Base-by-base conservation (phyloP, 2,888 invertebrate genomes). In the Venustoraphidia nigricollis region DNA sequence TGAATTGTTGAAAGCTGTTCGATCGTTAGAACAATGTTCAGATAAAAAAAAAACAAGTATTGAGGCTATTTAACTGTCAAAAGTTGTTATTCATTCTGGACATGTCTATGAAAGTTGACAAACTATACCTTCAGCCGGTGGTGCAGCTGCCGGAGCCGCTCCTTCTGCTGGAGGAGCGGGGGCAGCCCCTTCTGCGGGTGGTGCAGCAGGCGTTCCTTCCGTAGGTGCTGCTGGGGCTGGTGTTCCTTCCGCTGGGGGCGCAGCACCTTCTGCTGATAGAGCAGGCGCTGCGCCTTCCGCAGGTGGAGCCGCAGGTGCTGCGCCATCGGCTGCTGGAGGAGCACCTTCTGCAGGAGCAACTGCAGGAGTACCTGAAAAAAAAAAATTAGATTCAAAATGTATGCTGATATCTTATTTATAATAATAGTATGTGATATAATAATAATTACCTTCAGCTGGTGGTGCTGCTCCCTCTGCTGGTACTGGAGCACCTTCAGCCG, bases 401-500 rank as follows among this genome's bases (percentile, higher is more conserved):
- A 9, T 39, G 11, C 8, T 39, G 14, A 39, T 9, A 39, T 38
- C 13, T 8, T 9, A 38, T 38, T 11, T 38, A n/a, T n/a, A n/a
- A n/a, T n/a, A n/a, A n/a, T n/a, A n/a, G n/a, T 38, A 17, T 4
- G 17, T 38, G 13, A 38, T 11, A n/a, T 11, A 38, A 38, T 13
- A 13, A 39, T 13, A 39, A 39, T 39, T 13, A 41, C 50, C 52
- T 40, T 51, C 59, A 40, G 57, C 59, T 2, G 57, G 52, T 41
- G 57, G 53, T 13, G 58, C 59, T 14, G 54, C 61, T 45, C 51
- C 63, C 46, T 59, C 55, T 3, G 61, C 57, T 17, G 57, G 57
- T 44, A 60, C 53, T 6, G 27, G 27, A 0, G 63, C 65, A 40
- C 62, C 61, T 35, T 60, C 62, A 1, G 61, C 58, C 3, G 64